phyloP scores from a whole-genome alignment of 2,113 vertebrate genomes.

The Hucho hucho region DNA sequence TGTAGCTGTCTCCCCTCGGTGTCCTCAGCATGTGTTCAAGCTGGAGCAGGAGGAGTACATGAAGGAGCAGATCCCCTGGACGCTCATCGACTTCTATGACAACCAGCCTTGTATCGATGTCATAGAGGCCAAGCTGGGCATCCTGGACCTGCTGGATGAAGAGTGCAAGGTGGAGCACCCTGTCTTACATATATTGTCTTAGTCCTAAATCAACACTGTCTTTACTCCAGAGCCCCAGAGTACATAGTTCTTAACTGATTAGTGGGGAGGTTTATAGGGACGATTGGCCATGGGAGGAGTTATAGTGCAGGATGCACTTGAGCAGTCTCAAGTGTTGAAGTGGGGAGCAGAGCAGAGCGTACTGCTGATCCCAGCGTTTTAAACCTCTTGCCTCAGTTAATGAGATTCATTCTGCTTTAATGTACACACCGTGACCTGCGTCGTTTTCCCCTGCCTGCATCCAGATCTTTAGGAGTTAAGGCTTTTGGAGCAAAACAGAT shows the following conservation, averaged over 20 bases:
- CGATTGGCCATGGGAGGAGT: no score
- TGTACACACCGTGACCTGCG: neutral
- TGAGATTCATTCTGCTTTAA: neutral
- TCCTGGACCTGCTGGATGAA: constrained; percentile 93
- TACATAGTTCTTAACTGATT: no score
- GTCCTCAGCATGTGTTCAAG: constrained; percentile 90
- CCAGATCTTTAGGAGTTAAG: constrained; percentile 5
- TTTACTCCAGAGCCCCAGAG: no score
- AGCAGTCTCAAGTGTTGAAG: no score
- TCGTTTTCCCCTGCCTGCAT: neutral
- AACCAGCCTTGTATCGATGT: constrained; percentile 97
- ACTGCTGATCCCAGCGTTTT: constrained; percentile 2
- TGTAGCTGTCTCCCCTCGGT: neutral
- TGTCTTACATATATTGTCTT: neutral
- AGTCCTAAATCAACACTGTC: no score
- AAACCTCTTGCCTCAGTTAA: neutral
- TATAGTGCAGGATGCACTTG: no score
- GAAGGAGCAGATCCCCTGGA: constrained; percentile 95
- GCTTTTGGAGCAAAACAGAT: constrained; percentile 4
- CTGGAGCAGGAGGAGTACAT: constrained; percentile 97
- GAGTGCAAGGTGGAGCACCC: constrained; percentile 85
- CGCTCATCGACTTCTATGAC: constrained; percentile 90
- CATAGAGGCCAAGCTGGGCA: constrained; percentile 90
- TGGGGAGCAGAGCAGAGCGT: neutral
- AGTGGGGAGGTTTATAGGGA: no score